Base-by-base conservation (phyloP, 1,140 invertebrate species). In the Bursaphelenchus mucronatus region DNA sequence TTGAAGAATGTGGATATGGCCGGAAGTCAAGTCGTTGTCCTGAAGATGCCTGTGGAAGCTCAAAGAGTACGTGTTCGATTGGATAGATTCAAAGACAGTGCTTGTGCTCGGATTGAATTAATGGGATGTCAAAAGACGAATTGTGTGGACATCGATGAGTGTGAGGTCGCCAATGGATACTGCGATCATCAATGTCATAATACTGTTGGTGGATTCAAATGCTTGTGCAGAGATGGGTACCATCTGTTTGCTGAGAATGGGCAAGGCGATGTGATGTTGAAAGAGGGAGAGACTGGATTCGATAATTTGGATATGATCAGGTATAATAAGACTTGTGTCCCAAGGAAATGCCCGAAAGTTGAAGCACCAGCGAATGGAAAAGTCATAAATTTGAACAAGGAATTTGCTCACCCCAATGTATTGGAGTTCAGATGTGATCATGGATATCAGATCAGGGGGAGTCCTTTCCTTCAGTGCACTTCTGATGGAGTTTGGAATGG, bases 381-480 rank as follows among this genome's bases (percentile, higher is more conserved):
- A 71, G 83, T 96, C 45, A 81, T 97, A 13, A 88, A 90, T 0
- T 10, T 51, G 9, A 89, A 89, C 81, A 84, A 85, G 40, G 86
- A 88, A 70, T 92, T 89, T 82, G 90, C 92, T 73, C 96, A 91
- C 82, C 91, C 91, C 0, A 92, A 95, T 81, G 83, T 90, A 43
- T 88, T 94, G 0, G 87, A 86, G 64, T 97, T 96, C 86, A 89
- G 92, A 78, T 97, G 94, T 82, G 87, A 94, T 74, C 94, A 96
- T 82, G 94, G 94, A 11, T 94, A 91, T 81, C 65, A 76, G 55
- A 47, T 73, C 85, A 87, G 88, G 69, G 93, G 93, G 54, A 87
- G 88, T 52, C 86, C 89, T 1, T 87, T 88, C 30, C 83, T 97
- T 4, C 84, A 90, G 47, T 97, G 94, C 82, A 89, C 89, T 6